phyloP scores from a whole-genome alignment of 2,888 invertebrate species.

The Xestia c-nigrum region DNA sequence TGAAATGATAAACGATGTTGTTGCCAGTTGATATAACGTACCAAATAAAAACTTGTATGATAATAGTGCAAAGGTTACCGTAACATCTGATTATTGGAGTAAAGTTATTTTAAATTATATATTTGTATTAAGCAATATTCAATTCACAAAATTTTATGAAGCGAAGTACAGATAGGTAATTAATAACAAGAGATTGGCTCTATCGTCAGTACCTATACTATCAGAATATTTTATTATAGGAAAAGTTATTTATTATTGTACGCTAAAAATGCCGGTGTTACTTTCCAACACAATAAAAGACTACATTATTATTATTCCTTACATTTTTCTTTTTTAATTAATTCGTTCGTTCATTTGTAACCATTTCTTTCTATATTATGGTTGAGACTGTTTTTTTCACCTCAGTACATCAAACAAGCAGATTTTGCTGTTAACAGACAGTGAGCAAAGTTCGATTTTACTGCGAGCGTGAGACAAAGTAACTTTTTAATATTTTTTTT shows the following conservation, averaged over 20 bases:
- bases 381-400: too few species aligned
- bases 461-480: too few species aligned
- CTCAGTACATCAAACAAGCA: too few species aligned
- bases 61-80: slow-evolving; percentile 89
- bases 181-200: neutral
- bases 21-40: slow-evolving; percentile 84
- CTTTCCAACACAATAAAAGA: too few species aligned
- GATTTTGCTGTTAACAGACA: too few species aligned
- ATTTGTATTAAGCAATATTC: slow-evolving; percentile 59
- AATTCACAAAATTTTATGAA: slow-evolving; percentile 51
- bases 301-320: too few species aligned
- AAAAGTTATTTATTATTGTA: neutral
- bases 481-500: too few species aligned
- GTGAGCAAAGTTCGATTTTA: too few species aligned
- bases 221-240: neutral
- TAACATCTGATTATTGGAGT: slow-evolving; percentile 83
- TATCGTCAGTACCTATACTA: slow-evolving; percentile 3
- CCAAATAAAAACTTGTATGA: slow-evolving; percentile 85
- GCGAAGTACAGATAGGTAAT: neutral
- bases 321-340: too few species aligned
- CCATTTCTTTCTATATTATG: too few species aligned
- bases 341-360: too few species aligned
- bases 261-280: neutral
- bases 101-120: slow-evolving; percentile 55
- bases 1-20: slow-evolving; percentile 83